Evolutionary conservation across 2,113 vertebrate genomes (phyloP), one percentile per base, ranked within the genome.

Genomic region (Pithys albifrons): DNA sequence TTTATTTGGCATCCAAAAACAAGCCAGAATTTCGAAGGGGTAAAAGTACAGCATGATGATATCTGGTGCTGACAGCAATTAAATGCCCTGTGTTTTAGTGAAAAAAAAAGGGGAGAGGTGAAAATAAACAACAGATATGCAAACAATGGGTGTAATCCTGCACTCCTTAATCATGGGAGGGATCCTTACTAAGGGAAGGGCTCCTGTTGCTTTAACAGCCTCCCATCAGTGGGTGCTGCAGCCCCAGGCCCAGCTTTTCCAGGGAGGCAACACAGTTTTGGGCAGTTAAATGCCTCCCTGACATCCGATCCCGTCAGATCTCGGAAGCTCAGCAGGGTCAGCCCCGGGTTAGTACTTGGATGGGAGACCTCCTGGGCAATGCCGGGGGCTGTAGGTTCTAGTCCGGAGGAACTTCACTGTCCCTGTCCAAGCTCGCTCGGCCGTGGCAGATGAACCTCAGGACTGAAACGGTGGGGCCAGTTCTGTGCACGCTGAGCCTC

Each of bases 91-190:
- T 23, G 37, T 64, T 86, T 16, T 41, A 54, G 62, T 31, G 15
- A 18, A 33, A 19, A 48, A 71, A 16, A 14, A 28, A 19, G 6
- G 2, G 13, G n/a, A 55, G 45, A 88, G 76, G 83, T 89, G 86
- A 91, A 94, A 91, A 58, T 7, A 81, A 91, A 91, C 43, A 86
- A 14, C 57, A 76, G 81, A 73, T 73, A 87, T 71, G 73, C 92
- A 78, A 95, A 94, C 85, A 91, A 43, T 74, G 88, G 83, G 31
- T 95, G 88, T 91, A 95, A 91, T 81, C 72, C 73, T 91, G 83
- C 90, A 45, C 90, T 29, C 85, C 61, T 86, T 95, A 84, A 93
- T 71, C 90, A 45, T 35, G 76, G 82, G 59, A 91, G 65, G 39
- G 78, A 92, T 91, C 69, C 91, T 91, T 35, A 55, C 27, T 23